Percentiles rank a stretch among this genome's conserved stretches.
These are phyloP conservation scores for Gallinago jamesoni DNA, from an alignment of 2,113 vertebrate species.

Conservation along the genomic window DNA sequence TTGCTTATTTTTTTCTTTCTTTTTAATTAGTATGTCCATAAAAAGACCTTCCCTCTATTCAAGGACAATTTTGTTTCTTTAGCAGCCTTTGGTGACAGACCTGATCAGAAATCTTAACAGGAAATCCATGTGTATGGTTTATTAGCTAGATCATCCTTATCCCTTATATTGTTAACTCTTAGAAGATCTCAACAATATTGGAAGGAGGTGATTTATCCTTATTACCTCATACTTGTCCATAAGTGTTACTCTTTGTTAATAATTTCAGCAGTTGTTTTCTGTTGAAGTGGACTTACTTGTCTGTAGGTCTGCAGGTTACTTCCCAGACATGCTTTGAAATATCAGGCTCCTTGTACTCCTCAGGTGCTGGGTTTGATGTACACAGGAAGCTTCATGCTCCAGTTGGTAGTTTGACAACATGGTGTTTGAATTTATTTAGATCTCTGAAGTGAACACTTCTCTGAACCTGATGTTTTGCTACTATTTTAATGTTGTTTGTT, in stretches of 20 bases:
- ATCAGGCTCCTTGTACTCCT: neutral
- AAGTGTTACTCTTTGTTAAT: neutral
- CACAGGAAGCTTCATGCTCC: accelerated
- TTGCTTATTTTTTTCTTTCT: neutral
- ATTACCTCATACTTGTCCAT: neutral
- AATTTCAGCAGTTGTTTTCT: neutral
- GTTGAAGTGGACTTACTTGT: neutral
- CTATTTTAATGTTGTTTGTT: neutral
- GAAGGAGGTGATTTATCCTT: neutral
- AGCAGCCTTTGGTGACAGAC: neutral
- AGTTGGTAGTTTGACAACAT: neutral
- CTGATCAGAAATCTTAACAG: neutral
- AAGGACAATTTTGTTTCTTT: neutral
- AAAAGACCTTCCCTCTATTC: neutral
- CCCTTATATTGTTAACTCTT: neutral
- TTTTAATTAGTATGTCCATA: neutral
- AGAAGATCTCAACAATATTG: neutral
- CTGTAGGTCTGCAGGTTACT: neutral
- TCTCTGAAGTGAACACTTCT: neutral
- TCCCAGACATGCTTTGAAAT: neutral
- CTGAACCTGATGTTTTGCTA: neutral
- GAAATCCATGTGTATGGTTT: neutral
- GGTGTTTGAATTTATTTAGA: neutral
- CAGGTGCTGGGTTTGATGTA: neutral
- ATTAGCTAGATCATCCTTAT: neutral